Base-by-base conservation (phyloP, 2,113 vertebrate genomes). In the Loxodonta africana region DNA sequence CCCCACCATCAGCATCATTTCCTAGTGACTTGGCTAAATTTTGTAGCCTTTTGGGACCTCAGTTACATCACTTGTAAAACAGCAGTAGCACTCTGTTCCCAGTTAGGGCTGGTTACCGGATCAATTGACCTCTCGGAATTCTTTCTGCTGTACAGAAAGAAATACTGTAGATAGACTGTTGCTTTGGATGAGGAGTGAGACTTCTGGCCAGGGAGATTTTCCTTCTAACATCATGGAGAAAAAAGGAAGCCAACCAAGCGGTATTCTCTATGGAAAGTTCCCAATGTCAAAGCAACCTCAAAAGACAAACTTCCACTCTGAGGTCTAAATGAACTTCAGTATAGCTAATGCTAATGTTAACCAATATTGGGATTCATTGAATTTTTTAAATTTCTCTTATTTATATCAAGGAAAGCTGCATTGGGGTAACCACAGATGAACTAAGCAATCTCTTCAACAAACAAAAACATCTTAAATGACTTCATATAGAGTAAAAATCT, bases 211-310 rank as follows among this genome's bases (percentile, higher is more conserved):
- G 23, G 46, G 53, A 93, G 53, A 95, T 80, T 96, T 96, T 95
- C 91, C 86, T 69, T 84, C 63, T 37, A 90, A 94, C 83, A 94
- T 95, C 53, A 82, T 78, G 41, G 60, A 95, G 65, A 94, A 83
- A 88, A 97, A 96, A 97, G 76, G 83, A 96, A 93, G 83, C 76
- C 93, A 96, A 92, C 81, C 60, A 83, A 95, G 57, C 51, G 84
- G 26, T 69, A 67, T 90, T 94, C 93, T 95, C 89, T 81, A 53
- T 92, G 90, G 95, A 96, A 94, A 95, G 26, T 95, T 95, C 41
- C 60, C 83, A 80, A 84, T 84, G 73, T 93, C 91, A 91, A 93
- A 95, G 82, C 89, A 95, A 97, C 84, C 87, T 95, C 93, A 97
- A 94, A 94, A 97, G 95, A 95, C 73, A 96, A 95, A 81, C 96